Evolutionary conservation across 2,888 invertebrate genomes (phyloP).

Genomic region (Xestoiulus laeticollis): DNA sequence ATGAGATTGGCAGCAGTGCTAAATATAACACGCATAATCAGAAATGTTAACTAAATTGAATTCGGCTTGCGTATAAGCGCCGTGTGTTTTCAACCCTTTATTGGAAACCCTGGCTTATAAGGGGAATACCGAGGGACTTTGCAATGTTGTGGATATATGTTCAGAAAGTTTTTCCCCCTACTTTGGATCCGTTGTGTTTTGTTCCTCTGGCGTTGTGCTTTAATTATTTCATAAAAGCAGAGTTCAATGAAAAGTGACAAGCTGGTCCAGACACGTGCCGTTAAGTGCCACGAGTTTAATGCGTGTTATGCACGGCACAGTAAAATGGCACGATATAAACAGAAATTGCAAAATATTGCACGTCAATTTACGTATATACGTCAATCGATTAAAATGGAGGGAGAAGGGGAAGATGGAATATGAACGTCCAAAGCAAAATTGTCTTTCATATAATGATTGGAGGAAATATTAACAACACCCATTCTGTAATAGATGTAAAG

Average conservation of each 20-base stretch:
- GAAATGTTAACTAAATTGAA: constrained; percentile 11
- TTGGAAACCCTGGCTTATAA: neutral
- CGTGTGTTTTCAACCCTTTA: neutral
- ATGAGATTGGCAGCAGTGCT: neutral
- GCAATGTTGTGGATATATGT: neutral
- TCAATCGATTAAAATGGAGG: neutral
- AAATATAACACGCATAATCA: neutral
- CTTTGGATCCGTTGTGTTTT: too few relatives aligned
- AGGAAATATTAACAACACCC: too few relatives aligned
- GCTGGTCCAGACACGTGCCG: neutral
- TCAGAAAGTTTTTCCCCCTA: too few relatives aligned
- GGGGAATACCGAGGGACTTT: neutral
- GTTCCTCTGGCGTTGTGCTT: neutral
- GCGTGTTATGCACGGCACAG: neutral
- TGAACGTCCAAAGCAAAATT: neutral
- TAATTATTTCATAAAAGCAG: neutral
- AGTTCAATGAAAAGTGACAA: neutral
- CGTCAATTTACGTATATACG: neutral
- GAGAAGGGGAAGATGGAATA: neutral
- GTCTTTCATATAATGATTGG: too few relatives aligned
- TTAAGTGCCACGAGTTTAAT: neutral
- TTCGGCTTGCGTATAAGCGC: neutral
- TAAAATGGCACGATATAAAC: neutral
- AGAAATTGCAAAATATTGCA: neutral
- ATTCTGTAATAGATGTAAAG: too few relatives aligned